phyloP scores from a whole-genome alignment of 1,140 invertebrate species.

The Colletes latitarsis region DNA sequence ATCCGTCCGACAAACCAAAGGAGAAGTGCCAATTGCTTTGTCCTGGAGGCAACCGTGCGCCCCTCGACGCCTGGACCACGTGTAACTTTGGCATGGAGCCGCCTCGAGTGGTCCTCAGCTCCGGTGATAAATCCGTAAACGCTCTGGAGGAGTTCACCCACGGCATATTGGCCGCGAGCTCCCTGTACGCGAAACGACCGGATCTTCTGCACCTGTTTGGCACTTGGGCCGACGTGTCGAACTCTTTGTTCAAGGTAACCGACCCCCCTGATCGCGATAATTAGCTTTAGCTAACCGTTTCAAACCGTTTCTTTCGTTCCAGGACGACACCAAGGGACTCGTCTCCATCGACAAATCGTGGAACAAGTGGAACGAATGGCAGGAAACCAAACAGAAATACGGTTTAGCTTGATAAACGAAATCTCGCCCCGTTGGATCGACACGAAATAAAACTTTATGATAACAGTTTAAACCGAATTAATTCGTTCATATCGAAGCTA shows the following conservation, averaged over 20 bases:
- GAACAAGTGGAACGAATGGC: constrained; percentile 70
- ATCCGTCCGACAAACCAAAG: too few relatives aligned
- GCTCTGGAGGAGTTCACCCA: constrained; percentile 81
- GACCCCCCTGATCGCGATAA: background rate
- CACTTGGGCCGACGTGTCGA: constrained; percentile 76
- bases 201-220: constrained; percentile 81
- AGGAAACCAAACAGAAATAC: constrained; percentile 34
- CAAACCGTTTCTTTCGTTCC: constrained; percentile 16
- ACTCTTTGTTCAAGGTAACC: constrained; percentile 82
- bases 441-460: too few relatives aligned
- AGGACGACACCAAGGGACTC: constrained; percentile 67
- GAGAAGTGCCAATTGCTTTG: constrained; percentile 80
- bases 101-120: constrained; percentile 81
- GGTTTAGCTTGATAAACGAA: background rate
- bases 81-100: constrained; percentile 86
- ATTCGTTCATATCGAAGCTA: too few relatives aligned
- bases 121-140: constrained; percentile 74
- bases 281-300: background rate
- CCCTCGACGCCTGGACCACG: constrained; percentile 81
- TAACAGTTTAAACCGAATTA: too few relatives aligned
- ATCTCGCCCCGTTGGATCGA: too few relatives aligned
- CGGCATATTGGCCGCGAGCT: constrained; percentile 76
- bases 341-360: constrained; percentile 66
- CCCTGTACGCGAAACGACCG: constrained; percentile 76
- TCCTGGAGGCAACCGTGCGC: constrained; percentile 81